Base-by-base conservation (phyloP, 2,888 invertebrate species). In the Aquatica leii region DNA sequence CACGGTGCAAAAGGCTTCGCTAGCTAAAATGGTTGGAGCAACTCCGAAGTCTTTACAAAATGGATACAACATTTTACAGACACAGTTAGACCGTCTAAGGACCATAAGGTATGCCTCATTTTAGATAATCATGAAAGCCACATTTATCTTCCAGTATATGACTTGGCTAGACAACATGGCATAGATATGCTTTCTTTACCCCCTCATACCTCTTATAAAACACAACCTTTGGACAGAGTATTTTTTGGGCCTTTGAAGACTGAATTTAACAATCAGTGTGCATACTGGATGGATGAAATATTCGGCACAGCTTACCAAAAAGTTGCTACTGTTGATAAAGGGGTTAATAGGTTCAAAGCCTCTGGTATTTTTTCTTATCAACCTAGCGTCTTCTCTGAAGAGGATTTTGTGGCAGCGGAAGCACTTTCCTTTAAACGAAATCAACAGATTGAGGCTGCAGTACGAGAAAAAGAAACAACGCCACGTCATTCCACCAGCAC, bases 131-230 rank as follows among this genome's bases (percentile, higher is more conserved):
- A 24, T 24, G 37, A 37, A 11, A 37, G 37, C 37, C 37, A 37
- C 14, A 11, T 37, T 37, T 3, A 3, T 11, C 37, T 37, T 37
- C 14, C 37, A 37, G 37, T 37, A 12, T 37, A 12, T 17, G 15
- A 43, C 3, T 17, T 43, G 15, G 43, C 17, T 43, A 43, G 14
- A 17, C 3, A 43, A 15, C 17, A 17, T 43, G 43, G 43, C 14
- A 14, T 43, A 12, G 43, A 43, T 14, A 37, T 37, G 37, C 12
- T 37, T 9, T 37, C 37, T n/a, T 12, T 37, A 12, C 37, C 43
- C 8, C 43, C 43, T 15, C 43, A 43, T 43, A 43, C 43, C 9
- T 43, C 43, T 14, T 15, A 43, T 15, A 43, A 15, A 43, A 43
- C 43, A 8, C 43, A 14, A 14, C 43, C 43, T 8, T 17, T 43